phyloP scores from a whole-genome alignment of 2,797 vertebrate genomes.

The Setipinna tenuifilis region DNA sequence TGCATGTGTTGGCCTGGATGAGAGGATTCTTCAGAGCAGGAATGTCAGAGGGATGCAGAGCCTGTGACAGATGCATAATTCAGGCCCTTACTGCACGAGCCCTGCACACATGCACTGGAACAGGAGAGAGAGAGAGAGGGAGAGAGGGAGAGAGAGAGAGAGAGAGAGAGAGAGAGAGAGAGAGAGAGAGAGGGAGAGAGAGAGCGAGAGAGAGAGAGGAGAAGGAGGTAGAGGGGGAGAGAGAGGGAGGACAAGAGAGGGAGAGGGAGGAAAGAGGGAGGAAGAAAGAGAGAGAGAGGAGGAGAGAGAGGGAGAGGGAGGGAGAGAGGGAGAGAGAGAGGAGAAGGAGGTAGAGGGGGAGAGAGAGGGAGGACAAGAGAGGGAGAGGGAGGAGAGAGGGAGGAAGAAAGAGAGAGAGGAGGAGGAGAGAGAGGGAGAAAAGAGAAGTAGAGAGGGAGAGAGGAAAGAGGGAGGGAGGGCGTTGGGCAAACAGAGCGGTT shows the following conservation, averaged over 20 bases:
- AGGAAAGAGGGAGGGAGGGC: not conserved
- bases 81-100: not conserved
- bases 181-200: too few species aligned
- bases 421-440: too few species aligned
- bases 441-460: conserved; percentile 37
- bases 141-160: conserved; percentile 29
- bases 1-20: conserved; percentile 29
- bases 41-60: conserved; percentile 46
- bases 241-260: too few species aligned
- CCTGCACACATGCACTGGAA: not conserved
- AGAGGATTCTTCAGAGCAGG: conserved; percentile 42
- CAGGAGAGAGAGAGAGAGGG: not conserved
- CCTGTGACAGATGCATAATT: conserved; percentile 43
- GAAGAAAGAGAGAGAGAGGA: too few species aligned
- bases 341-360: not conserved
- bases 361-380: not conserved
- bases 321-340: too few species aligned
- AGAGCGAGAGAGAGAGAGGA: conserved; percentile 36
- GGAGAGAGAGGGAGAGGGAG: too few species aligned
- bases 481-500: conserved; percentile 28
- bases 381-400: conserved; percentile 31
- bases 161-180: conserved; percentile 35
- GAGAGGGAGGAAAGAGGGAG: too few species aligned
- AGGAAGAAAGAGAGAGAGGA: conserved; percentile 33
- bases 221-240: too few species aligned